Evolutionary conservation across 53 echinoderm and acorn worm species (phyloP), one percentile per base, ranked within the genome.

Genomic region (Temnopleurus reevesii): DNA sequence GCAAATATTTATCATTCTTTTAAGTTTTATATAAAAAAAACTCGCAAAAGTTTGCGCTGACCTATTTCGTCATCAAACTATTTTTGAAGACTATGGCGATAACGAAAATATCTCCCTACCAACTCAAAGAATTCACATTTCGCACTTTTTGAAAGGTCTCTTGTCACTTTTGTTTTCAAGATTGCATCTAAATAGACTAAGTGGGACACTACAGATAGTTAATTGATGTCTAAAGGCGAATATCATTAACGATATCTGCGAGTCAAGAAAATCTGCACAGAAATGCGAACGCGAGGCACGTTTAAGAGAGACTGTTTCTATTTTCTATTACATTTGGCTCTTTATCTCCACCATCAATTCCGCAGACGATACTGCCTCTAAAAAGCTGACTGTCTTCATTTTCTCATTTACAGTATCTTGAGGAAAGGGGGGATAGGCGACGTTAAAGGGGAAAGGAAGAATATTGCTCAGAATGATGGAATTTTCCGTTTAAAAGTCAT

Each of bases 161-260:
- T 4, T 71, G 36, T 21, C 36, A 38, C 41, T 71, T 41, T 18
- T 71, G 71, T 43, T 8, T 41, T 27, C 28, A 25, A 79, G 79
- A 79, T 79, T 25, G 29, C 9, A 79, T 79, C 79, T 79, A 1
- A 26, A 25, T 27, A 17, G 79, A 79, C 79, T 47, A 49, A 79
- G 28, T 47, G 9, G 15, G 79, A 55, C 36, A 83, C 34, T 54
- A 55, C 35, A 31, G 56, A 83, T 0, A 53, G 54, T 83, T 31
- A 83, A 83, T 83, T 83, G 83, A 83, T 83, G 55, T 49, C 83
- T 55, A 55, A n/a, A 53, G 83, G 83, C 83, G 56, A 83, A 53
- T 83, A 15, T 83, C 83, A 56, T 83, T 83, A 83, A 83, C 36
- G 27, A 21, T 83, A 55, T 83, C 41, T 55, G 35, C 18, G 6